A percentile compares a stretch with the other conserved stretches of the same genome.
Evolutionary conservation across 2,113 vertebrate species (phyloP).

Genomic region (Mirounga angustirostris): DNA sequence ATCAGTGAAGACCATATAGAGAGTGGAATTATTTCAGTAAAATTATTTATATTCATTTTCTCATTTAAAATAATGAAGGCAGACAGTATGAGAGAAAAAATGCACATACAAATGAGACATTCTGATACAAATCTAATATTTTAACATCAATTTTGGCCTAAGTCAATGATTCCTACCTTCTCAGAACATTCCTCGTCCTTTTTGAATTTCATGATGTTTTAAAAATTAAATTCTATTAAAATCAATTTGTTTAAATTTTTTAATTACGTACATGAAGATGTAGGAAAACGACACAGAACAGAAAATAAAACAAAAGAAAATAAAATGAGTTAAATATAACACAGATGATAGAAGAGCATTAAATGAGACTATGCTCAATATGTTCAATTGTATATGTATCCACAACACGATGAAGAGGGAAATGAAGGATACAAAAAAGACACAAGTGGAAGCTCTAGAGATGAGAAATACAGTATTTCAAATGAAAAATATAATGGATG

Average conservation of each 20-base stretch:
- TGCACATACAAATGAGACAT: neutral
- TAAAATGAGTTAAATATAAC: neutral
- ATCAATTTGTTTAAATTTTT: neutral
- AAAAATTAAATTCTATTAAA: constrained; percentile 7
- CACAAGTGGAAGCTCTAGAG: neutral
- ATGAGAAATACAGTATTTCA: neutral
- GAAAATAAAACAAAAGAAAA: neutral
- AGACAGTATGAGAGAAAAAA: neutral
- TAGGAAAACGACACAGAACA: neutral
- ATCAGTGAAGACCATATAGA: neutral
- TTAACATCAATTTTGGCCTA: neutral
- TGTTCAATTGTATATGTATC: neutral
- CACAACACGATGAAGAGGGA: neutral
- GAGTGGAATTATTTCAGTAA: neutral
- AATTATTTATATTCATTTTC: neutral
- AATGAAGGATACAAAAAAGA: neutral
- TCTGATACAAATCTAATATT: neutral
- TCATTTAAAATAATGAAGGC: neutral
- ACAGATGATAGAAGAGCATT: neutral
- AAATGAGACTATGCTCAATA: neutral
- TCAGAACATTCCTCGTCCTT: neutral
- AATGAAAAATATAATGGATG: neutral
- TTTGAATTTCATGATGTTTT: neutral
- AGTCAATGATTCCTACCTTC: neutral
- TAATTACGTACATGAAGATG: neutral